Base-by-base conservation (phyloP, 2,888 invertebrate species). In the Cybosia mesomella region DNA sequence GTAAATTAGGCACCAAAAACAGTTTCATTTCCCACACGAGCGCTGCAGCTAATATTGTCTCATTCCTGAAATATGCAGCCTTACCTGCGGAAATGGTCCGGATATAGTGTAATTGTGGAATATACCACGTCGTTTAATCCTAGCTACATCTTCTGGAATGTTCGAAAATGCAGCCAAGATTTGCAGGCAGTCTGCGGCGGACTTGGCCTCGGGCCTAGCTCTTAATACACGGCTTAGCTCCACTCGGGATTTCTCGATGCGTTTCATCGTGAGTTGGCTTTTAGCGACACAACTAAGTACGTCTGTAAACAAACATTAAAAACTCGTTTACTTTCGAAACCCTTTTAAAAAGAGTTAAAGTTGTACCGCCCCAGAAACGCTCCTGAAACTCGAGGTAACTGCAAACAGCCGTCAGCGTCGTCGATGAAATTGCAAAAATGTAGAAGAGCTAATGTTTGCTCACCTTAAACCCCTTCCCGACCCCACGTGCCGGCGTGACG, bases 1-100 rank as follows among this genome's bases (percentile, higher is more conserved):
- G 90, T 94, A 93, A 93, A 93, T 93, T 92, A 92, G 88, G 84
- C 85, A 89, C 91, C 91, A 92, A 93, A 92, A 92, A 91, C 93
- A 90, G 92, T 92, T 91, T 92, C 91, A 89, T 93, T 93, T 96
- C 96, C 96, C 96, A 93, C 95, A 93, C 95, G 95, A 96, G 95
- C 93, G 95, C 95, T 89, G 90, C 90, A 89, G 90, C 93, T 94
- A 94, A 94, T 93, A 94, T 93, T 92, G 94, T 93, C 93, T 93
- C 91, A 88, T 87, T 87, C 83, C 87, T 92, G 85, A 94, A 92
- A 92, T 92, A 93, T 93, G 91, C 92, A 91, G 87, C 83, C 89
- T 91, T 91, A 94, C 94, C 94, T 94, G 93, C 87, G 87, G 84
- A 87, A 85, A 86, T 87, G 83, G 86, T 83, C 87, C 85, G 89